Conservation (phyloP, 2,113 vertebrate species). For the Peromyscus leucopus region DNA sequence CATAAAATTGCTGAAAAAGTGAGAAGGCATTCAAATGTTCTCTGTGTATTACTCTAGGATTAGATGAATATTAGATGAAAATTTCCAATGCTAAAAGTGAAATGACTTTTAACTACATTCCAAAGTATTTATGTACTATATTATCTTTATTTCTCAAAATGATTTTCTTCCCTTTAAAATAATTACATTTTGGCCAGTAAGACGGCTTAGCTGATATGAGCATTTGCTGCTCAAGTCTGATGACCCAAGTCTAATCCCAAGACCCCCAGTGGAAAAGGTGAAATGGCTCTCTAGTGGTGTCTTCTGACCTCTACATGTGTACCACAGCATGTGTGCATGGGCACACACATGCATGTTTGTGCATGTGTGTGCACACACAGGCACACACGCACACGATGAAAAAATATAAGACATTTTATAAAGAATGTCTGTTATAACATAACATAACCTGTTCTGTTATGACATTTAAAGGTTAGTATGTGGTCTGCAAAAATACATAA, state of each 20-base stretch:
- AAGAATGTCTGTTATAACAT: too few relatives aligned
- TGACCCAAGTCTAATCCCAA: background rate
- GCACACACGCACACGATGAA: background rate
- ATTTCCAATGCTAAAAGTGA: background rate
- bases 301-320: background rate
- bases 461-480: background rate
- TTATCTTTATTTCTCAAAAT: background rate
- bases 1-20: background rate
- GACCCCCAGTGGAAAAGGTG: too few relatives aligned
- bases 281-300: background rate
- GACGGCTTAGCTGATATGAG: background rate
- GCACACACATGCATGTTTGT: too few relatives aligned
- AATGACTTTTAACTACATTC: background rate
- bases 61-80: background rate
- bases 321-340: background rate
- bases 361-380: background rate
- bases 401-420: background rate
- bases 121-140: background rate
- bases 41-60: background rate
- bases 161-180: slow-evolving; percentile 35
- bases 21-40: background rate
- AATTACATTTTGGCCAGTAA: background rate
- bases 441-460: background rate
- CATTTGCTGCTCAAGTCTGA: background rate
- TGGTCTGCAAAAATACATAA: background rate